Conservation (phyloP, 2,113 vertebrate species). For the Pristiophorus japonicus region DNA sequence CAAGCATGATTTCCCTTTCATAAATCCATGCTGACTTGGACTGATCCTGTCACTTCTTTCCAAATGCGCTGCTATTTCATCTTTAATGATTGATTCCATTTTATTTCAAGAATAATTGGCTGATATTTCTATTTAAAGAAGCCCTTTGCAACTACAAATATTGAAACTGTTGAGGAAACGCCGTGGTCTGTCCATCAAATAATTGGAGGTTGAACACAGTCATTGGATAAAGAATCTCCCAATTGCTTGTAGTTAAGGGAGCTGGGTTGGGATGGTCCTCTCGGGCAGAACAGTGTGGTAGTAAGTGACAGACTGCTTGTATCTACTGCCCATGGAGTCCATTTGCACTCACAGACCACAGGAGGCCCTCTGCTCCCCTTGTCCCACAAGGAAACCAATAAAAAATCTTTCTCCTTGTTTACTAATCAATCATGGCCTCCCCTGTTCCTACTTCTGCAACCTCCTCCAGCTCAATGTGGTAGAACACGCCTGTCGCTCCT, state of each 20-base stretch:
- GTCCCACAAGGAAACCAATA: not conserved
- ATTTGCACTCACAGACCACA: not conserved
- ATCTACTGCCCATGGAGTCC: not conserved
- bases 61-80: too few species aligned
- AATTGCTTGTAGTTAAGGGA: not conserved
- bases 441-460: not conserved
- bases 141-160: not conserved
- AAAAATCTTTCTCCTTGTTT: not conserved
- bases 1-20: too few species aligned
- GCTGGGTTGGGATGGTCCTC: not conserved
- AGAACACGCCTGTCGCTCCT: not conserved
- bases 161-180: not conserved
- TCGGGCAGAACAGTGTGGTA: not conserved
- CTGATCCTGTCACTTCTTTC: too few species aligned
- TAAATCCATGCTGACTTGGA: too few species aligned
- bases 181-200: not conserved
- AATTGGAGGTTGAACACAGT: not conserved
- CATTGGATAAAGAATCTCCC: not conserved
- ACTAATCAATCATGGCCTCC: not conserved
- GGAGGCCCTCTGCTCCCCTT: not conserved
- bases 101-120: not conserved
- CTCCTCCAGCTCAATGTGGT: not conserved
- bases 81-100: too few species aligned
- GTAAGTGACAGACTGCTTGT: not conserved
- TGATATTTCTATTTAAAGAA: not conserved